Evolutionary conservation across 2,113 vertebrate genomes (phyloP), one percentile per base, ranked within the genome.

Genomic region (Bubo blakistoni): DNA sequence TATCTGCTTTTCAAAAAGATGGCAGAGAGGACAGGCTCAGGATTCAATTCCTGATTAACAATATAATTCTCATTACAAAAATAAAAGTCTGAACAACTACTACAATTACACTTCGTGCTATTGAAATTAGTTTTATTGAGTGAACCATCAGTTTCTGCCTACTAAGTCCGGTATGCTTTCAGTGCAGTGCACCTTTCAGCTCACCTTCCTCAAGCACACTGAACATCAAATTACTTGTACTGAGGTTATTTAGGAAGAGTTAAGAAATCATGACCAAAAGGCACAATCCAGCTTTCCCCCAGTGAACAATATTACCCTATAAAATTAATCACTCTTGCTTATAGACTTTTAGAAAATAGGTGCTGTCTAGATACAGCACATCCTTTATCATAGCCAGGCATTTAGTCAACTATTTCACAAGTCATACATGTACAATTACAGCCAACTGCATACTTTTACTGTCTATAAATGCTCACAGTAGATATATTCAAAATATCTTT

Each of bases 401-500:
- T 46, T 90, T 38, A 71, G 27, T 51, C 10, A 47, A 47, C 46
- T 74, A 80, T 70, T 81, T 76, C 7, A 7, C 25, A 86, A 82
- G 61, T 52, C 52, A 79, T 47, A 87, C 16, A 24, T 29, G 15
- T 51, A 66, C 34, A 30, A 20, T 63, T 78, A 44, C 16, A 88
- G 42, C 34, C 54, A 83, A n/a, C 54, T 40, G 63, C 27, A 25
- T 10, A 74, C 17, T 86, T 85, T 32, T 30, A 57, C 13, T 24
- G 10, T 63, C 65, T 90, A 27, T 34, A 74, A 92, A 92, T 16
- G 66, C 51, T 91, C 57, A 81, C 21, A 36, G 65, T 20, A 92
- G 36, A 92, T 44, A 69, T 9, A 65, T 20, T 74, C 42, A 73
- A 93, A 91, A 25, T 65, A 83, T 51, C 78, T 79, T 92, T 98